These are phyloP conservation scores for Tigriopus japonicus DNA, from an alignment of 1,140 invertebrate species.

Conservation along the genomic window DNA sequence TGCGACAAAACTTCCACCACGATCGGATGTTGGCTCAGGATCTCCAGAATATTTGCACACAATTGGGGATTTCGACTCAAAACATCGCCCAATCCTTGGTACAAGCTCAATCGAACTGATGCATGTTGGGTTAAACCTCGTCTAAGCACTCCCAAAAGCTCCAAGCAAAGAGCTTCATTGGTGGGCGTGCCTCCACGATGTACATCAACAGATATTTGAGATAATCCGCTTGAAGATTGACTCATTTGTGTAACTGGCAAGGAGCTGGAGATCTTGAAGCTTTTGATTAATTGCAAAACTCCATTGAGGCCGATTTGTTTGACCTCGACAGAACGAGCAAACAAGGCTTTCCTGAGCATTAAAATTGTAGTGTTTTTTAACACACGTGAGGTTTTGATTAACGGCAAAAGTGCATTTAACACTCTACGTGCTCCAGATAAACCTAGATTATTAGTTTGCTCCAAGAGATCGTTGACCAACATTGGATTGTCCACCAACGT, in stretches of 20 bases:
- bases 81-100: not conserved
- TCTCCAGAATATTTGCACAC: not conserved
- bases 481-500: not conserved
- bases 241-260: no score
- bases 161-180: not conserved
- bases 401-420: not conserved
- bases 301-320: not conserved
- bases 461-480: not conserved
- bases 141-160: not conserved
- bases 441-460: not conserved
- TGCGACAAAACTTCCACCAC: no score
- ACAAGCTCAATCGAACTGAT: not conserved
- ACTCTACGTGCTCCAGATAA: not conserved
- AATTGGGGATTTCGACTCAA: not conserved
- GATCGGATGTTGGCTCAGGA: not conserved
- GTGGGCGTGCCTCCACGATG: not conserved
- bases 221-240: not conserved
- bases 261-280: not conserved
- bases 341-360: not conserved
- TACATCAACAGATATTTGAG: not conserved
- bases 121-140: not conserved
- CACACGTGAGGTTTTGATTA: not conserved
- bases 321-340: not conserved
- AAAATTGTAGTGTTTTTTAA: not conserved
- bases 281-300: not conserved